Conservation (phyloP, 2,113 vertebrate species). For the Aphelocoma coerulescens region DNA sequence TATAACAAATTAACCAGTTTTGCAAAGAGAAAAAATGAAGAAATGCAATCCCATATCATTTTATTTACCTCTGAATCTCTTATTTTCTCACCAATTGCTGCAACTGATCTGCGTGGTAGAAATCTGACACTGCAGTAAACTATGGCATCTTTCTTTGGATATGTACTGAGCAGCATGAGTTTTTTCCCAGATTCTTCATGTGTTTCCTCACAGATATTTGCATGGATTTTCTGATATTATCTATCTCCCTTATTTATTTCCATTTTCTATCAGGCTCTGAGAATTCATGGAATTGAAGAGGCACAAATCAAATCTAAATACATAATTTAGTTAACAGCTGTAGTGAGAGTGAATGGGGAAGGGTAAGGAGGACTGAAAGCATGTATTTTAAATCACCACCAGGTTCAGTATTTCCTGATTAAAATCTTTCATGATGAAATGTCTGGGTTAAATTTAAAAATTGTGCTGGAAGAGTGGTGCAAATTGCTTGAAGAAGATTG, state of each 20-base stretch:
- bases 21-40: background rate
- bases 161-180: background rate
- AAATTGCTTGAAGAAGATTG: background rate
- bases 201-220: background rate
- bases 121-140: background rate
- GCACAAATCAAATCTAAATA: background rate
- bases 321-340: background rate
- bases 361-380: background rate
- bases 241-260: background rate
- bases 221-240: background rate
- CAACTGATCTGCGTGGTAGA: background rate
- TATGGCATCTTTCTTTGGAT: background rate
- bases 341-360: background rate
- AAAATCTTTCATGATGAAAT: background rate
- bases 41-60: background rate
- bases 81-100: background rate
- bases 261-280: background rate
- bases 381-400: background rate
- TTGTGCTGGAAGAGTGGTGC: background rate
- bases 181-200: background rate
- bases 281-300: background rate
- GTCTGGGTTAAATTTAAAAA: background rate
- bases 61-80: background rate
- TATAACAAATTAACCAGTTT: conserved; percentile 18
- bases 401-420: background rate